These are phyloP conservation scores for Rissa tridactyla DNA, from an alignment of 2,113 vertebrate species.

Conservation along the genomic window DNA sequence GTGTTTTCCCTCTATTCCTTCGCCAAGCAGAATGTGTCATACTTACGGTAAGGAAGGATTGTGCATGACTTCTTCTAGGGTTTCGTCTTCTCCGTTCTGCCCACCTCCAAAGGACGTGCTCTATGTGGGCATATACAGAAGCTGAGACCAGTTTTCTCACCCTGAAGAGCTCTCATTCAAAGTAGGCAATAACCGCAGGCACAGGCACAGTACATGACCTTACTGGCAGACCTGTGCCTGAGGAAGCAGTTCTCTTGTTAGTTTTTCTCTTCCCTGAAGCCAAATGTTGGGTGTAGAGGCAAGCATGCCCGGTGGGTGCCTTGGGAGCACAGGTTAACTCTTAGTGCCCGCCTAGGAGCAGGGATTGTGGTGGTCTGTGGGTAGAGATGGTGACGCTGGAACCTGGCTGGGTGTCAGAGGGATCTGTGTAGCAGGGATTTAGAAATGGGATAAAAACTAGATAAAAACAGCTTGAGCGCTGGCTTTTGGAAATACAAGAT, in stretches of 20 bases:
- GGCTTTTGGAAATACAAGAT: not conserved
- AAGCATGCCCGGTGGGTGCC: not conserved
- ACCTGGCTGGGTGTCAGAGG: not conserved
- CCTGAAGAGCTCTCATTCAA: not conserved
- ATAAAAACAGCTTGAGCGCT: not conserved
- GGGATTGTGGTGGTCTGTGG: not conserved
- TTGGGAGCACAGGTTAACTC: not conserved
- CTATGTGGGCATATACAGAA: not conserved
- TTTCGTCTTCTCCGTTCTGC: not conserved
- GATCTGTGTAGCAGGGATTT: not conserved
- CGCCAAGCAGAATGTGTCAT: conserved; percentile 86
- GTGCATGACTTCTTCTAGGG: not conserved
- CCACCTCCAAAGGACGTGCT: not conserved
- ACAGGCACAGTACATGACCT: not conserved
- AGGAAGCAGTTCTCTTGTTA: fast-evolving
- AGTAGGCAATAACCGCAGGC: not conserved
- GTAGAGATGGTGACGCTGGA: not conserved
- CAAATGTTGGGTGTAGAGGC: not conserved
- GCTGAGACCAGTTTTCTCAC: not conserved
- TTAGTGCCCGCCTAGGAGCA: not conserved
- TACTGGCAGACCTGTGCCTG: not conserved
- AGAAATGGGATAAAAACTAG: not conserved
- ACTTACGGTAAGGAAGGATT: conserved; percentile 82
- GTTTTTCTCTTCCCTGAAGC: not conserved
- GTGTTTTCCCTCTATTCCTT: conserved; percentile 91